Conservation (phyloP, 1,140 invertebrate species). For the Tetramorium simillimum region DNA sequence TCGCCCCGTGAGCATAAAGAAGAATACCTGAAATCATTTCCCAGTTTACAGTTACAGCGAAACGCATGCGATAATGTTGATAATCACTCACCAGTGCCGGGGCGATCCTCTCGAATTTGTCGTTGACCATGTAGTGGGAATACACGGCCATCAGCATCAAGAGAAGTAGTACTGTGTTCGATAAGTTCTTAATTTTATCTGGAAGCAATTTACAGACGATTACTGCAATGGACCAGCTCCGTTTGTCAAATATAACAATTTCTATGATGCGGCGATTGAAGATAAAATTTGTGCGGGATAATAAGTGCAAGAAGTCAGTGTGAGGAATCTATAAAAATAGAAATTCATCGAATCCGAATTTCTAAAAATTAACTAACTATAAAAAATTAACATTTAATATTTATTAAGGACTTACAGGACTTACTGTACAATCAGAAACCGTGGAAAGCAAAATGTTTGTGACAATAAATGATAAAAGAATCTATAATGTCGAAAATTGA, state of each 20-base stretch:
- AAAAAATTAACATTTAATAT: background rate
- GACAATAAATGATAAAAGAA: background rate
- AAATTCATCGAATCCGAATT: background rate
- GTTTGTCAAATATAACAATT: background rate
- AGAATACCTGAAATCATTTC: constrained; percentile 89
- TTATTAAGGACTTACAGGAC: background rate
- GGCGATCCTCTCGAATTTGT: constrained; percentile 96
- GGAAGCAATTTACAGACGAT: constrained; percentile 74
- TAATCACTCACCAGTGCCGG: constrained; percentile 90
- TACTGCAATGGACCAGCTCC: background rate
- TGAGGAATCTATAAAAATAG: background rate
- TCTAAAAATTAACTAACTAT: background rate
- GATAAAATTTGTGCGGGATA: background rate
- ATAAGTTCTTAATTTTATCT: constrained; percentile 96
- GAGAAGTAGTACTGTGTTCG: constrained; percentile 93
- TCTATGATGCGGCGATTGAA: background rate
- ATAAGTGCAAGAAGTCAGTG: background rate
- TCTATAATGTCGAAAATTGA: background rate
- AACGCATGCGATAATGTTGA: background rate
- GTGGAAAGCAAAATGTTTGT: background rate
- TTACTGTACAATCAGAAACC: background rate
- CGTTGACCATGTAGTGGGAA: constrained; percentile 96
- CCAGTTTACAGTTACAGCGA: background rate
- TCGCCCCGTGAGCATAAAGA: constrained; percentile 97
- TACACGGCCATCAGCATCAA: constrained; percentile 96